Evolutionary conservation across 2,888 invertebrate species (phyloP).

Genomic region (Latrodectus elegans): DNA sequence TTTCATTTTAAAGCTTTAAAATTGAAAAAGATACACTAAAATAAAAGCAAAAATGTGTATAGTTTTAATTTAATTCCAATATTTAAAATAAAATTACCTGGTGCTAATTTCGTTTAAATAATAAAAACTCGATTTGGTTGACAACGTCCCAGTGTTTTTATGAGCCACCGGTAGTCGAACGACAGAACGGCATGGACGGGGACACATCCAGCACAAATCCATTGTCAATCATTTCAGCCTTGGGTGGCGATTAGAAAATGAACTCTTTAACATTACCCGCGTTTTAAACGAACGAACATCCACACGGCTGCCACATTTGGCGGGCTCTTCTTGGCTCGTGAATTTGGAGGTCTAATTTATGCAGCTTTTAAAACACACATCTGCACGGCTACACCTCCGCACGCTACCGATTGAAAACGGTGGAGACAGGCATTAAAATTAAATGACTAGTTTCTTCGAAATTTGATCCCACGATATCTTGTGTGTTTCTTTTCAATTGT

Average conservation of each 20-base stretch:
- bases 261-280: conserved; percentile 17
- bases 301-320: conserved; percentile 38
- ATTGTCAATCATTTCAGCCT: conserved; percentile 50
- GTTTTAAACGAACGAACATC: conserved; percentile 9
- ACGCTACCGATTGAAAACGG: too few species aligned
- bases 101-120: neutral
- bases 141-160: neutral
- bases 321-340: conserved; percentile 15
- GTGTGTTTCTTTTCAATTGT: too few species aligned
- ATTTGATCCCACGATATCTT: too few species aligned
- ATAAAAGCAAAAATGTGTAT: too few species aligned
- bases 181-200: conserved; percentile 54
- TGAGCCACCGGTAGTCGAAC: conserved; percentile 36
- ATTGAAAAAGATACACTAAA: too few species aligned
- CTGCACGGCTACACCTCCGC: neutral
- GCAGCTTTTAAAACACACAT: conserved; percentile 15
- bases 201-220: conserved; percentile 20
- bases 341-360: conserved; percentile 23
- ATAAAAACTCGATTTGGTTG: neutral
- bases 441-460: too few species aligned
- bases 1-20: too few species aligned
- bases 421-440: too few species aligned
- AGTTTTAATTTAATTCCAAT: too few species aligned
- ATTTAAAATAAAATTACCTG: neutral
- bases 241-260: conserved; percentile 56